Evolutionary conservation across 2,888 invertebrate genomes (phyloP).

Genomic region (Drosophila mimetica): DNA sequence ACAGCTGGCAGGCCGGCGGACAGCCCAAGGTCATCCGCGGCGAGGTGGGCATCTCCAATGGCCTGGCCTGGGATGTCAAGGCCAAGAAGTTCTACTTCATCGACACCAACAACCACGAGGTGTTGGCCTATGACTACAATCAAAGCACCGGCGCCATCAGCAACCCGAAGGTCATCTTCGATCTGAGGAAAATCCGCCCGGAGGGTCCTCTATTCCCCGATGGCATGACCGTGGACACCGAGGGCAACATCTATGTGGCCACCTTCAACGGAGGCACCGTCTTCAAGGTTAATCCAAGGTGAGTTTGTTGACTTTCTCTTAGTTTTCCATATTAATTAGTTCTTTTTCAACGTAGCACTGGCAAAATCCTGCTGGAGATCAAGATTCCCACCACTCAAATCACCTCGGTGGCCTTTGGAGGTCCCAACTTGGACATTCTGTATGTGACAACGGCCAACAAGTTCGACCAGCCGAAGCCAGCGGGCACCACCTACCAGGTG

Average conservation of each 20-base stretch:
- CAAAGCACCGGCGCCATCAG: conserved; percentile 87
- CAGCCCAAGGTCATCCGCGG: conserved; percentile 52
- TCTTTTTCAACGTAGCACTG: conserved; percentile 67
- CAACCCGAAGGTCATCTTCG: conserved; percentile 86
- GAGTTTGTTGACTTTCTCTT: conserved; percentile 41
- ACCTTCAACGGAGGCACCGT: conserved; percentile 89
- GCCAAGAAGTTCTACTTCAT: conserved; percentile 90
- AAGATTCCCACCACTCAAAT: conserved; percentile 88
- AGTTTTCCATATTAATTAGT: neutral
- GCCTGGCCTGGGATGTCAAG: conserved; percentile 90
- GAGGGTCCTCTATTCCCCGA: conserved; percentile 86
- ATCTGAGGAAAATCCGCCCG: conserved; percentile 84
- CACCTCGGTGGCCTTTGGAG: conserved; percentile 91
- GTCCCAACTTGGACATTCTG: conserved; percentile 87
- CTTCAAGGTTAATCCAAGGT: conserved; percentile 83
- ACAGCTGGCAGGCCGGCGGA: conserved; percentile 76
- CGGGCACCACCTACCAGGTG: conserved; percentile 87
- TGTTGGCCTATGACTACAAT: conserved; percentile 90
- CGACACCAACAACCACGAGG: conserved; percentile 88
- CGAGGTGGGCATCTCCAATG: conserved; percentile 89
- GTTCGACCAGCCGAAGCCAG: conserved; percentile 81
- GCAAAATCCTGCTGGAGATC: conserved; percentile 86
- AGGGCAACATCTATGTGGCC: conserved; percentile 92
- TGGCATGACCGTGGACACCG: conserved; percentile 92
- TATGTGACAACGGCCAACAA: conserved; percentile 88